A percentile compares a stretch with the other conserved stretches of the same genome.
phyloP scores from a whole-genome alignment of 64 coral and sea anemone species.

The Trachythela sp. region DNA sequence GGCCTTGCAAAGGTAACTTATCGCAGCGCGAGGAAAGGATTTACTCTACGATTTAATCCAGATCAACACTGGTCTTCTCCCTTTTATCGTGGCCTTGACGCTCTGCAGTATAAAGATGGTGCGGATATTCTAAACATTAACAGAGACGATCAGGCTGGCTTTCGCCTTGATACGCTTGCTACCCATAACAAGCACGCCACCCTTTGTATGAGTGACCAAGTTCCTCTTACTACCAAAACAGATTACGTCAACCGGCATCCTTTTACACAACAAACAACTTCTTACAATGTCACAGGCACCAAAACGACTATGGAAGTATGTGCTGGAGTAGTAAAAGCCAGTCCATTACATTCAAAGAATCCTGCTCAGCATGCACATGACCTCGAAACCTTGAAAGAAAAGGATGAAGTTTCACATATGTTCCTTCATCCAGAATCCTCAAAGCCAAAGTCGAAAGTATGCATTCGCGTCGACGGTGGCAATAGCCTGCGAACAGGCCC shows the following conservation, averaged over 20 bases:
- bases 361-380: too few relatives aligned
- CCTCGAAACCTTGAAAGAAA: too few relatives aligned
- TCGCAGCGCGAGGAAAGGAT: too few relatives aligned
- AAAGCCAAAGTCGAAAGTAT: too few relatives aligned
- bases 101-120: conserved; percentile 32
- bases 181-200: conserved; percentile 48
- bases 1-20: too few relatives aligned
- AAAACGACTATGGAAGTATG: conserved; percentile 24
- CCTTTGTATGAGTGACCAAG: conserved; percentile 17
- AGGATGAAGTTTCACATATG: too few relatives aligned
- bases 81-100: neutral
- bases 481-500: too few relatives aligned
- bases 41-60: too few relatives aligned
- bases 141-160: conserved; percentile 59
- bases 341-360: too few relatives aligned
- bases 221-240: conserved; percentile 33
- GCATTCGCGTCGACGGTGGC: too few relatives aligned
- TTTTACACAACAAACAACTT: conserved; percentile 47
- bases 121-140: conserved; percentile 13
- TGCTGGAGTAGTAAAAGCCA: conserved; percentile 49
- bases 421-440: too few relatives aligned
- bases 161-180: conserved; percentile 36
- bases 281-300: conserved; percentile 34
- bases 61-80: too few relatives aligned
- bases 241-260: conserved; percentile 55